These are phyloP conservation scores for Passer montanus DNA, from an alignment of 2,113 vertebrate genomes.

Conservation along the genomic window DNA sequence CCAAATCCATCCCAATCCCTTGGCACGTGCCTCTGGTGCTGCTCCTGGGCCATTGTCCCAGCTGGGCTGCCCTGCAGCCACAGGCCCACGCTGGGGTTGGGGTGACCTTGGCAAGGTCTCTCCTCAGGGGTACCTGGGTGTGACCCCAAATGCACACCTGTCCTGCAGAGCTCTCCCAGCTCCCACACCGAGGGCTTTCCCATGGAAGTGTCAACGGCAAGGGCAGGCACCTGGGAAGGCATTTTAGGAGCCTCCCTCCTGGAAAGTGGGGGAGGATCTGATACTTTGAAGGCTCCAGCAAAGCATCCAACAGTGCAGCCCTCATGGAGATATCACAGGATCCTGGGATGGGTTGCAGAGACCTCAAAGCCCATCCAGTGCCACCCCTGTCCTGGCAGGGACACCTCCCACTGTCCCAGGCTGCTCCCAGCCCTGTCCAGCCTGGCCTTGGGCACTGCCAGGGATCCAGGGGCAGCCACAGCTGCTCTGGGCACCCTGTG, in stretches of 20 bases:
- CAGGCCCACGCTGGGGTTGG: not conserved
- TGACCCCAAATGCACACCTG: rapidly evolving
- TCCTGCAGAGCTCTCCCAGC: not conserved
- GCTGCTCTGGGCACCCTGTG: not conserved
- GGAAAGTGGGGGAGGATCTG: not conserved
- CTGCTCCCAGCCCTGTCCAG: not conserved
- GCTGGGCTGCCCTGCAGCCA: not conserved
- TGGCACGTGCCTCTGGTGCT: not conserved
- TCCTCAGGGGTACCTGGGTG: not conserved
- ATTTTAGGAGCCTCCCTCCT: not conserved
- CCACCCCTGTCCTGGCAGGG: not conserved
- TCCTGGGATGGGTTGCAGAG: not conserved
- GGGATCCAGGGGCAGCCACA: not conserved
- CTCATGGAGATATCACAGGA: not conserved
- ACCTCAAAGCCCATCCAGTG: rapidly evolving
- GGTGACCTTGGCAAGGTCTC: not conserved
- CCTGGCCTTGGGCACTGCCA: not conserved
- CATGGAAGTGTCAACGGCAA: not conserved
- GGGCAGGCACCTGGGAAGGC: not conserved
- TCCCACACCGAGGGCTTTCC: not conserved
- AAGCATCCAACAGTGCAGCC: not conserved
- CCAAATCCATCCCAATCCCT: not conserved
- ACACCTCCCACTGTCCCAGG: not conserved
- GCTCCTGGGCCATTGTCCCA: not conserved
- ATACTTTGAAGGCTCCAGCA: not conserved